Conservation (phyloP, 1,140 invertebrate species). For the Anthonomus grandis region DNA sequence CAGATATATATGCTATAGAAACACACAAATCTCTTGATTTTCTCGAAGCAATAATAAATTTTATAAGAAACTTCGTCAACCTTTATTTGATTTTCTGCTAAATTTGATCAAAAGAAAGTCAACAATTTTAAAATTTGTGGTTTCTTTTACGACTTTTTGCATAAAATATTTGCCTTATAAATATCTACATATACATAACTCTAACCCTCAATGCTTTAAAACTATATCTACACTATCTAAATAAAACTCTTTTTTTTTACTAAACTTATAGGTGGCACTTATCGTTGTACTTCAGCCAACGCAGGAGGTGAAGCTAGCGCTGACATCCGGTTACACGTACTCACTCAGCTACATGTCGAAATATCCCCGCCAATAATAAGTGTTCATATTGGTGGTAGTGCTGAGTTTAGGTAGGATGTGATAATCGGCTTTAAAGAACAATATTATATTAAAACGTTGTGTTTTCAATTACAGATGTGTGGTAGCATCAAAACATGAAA, state of each 20-base stretch:
- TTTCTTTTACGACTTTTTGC: too few relatives aligned
- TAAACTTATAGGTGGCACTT: slow-evolving; percentile 53
- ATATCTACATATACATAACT: too few relatives aligned
- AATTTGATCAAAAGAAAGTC: too few relatives aligned
- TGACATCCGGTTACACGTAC: slow-evolving; percentile 63
- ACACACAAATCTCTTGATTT: too few relatives aligned
- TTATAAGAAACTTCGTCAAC: too few relatives aligned
- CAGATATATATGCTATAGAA: too few relatives aligned
- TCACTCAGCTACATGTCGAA: slow-evolving; percentile 67
- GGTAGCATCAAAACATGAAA: slow-evolving; percentile 46
- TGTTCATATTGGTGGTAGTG: slow-evolving; percentile 72
- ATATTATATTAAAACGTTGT: neutral
- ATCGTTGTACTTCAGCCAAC: slow-evolving; percentile 67
- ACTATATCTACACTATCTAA: neutral
- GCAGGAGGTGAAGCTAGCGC: slow-evolving; percentile 66
- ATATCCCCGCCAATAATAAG: slow-evolving; percentile 66
- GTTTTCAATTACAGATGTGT: slow-evolving; percentile 53
- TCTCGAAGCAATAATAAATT: too few relatives aligned
- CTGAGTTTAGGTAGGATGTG: slow-evolving; percentile 70
- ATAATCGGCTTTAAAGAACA: neutral
- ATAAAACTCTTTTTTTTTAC: neutral
- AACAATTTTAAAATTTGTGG: too few relatives aligned
- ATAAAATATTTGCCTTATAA: too few relatives aligned
- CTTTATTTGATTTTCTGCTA: too few relatives aligned
- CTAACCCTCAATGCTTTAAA: too few relatives aligned